phyloP scores from a whole-genome alignment of 1,140 invertebrate species.

The Drosophila sturtevanti region DNA sequence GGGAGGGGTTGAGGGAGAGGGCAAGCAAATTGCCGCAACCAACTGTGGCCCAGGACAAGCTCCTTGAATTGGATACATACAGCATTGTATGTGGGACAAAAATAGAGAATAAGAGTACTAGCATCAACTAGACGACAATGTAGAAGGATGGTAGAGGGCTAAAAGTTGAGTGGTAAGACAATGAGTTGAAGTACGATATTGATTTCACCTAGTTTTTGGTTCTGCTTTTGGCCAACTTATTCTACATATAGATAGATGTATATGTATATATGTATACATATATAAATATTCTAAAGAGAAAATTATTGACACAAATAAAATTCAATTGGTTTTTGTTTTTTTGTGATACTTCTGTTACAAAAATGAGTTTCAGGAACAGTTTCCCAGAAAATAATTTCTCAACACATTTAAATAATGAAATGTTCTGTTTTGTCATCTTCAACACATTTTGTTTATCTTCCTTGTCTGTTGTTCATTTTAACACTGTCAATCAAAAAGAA shows the following conservation, averaged over 20 bases:
- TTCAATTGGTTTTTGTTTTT: no score
- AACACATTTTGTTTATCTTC: not conserved
- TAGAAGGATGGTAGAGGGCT: conserved; percentile 28
- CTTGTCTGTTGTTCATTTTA: conserved; percentile 3
- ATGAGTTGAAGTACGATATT: conserved; percentile 66
- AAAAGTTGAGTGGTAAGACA: conserved; percentile 40
- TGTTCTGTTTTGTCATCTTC: not conserved
- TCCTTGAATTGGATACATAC: conserved; percentile 49
- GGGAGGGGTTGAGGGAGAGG: not conserved
- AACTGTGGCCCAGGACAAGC: conserved; percentile 21
- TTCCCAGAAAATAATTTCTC: not conserved
- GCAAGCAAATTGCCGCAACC: conserved; percentile 4
- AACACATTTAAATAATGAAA: conserved; percentile 1
- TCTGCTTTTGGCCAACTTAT: conserved; percentile 22
- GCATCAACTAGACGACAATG: conserved; percentile 38
- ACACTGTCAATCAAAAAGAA: conserved; percentile 1
- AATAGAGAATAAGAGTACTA: conserved; percentile 12
- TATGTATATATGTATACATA: no score
- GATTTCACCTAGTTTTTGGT: conserved; percentile 72
- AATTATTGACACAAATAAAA: not conserved
- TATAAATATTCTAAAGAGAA: no score
- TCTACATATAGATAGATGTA: not conserved
- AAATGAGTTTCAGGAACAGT: no score
- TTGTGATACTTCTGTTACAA: not conserved
- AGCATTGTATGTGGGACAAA: conserved; percentile 41